Conservation (phyloP, 2,888 invertebrate genomes). For the Stictocephala bisonia region DNA sequence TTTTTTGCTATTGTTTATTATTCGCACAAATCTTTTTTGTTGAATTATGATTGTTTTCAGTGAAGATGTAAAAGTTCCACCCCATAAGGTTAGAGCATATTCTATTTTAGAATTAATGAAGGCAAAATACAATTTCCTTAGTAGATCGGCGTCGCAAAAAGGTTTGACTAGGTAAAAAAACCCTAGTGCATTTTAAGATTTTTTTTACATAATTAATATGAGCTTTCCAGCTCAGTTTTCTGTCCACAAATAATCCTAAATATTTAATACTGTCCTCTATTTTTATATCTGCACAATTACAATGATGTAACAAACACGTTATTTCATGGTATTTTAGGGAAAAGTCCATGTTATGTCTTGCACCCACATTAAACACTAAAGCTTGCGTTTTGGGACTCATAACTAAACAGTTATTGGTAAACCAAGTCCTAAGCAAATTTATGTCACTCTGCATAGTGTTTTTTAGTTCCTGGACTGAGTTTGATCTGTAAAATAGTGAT, state of each 20-base stretch:
- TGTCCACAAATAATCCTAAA: conserved; percentile 2
- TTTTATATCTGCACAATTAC: not conserved
- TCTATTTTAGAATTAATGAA: conserved; percentile 13
- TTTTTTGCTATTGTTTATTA: not conserved
- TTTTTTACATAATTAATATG: conserved; percentile 6
- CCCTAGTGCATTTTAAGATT: not conserved
- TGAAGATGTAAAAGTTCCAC: not conserved
- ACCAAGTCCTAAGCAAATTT: not conserved
- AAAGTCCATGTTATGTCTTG: too few relatives aligned
- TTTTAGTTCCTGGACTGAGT: not conserved
- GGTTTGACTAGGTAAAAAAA: not conserved
- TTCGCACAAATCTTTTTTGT: not conserved
- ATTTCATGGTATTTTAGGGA: not conserved
- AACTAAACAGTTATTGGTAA: not conserved
- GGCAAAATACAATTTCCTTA: not conserved
- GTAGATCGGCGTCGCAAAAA: not conserved
- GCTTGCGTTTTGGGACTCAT: conserved; percentile 16
- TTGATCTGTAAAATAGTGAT: conserved; percentile 12
- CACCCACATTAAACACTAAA: not conserved
- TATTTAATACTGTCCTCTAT: conserved; percentile 18
- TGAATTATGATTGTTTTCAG: not conserved
- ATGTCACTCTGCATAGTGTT: not conserved
- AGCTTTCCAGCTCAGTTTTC: conserved; percentile 2
- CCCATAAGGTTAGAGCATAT: conserved; percentile 20
- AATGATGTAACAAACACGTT: not conserved